A percentile compares a stretch with the other conserved stretches of the same genome.
Evolutionary conservation across 2,797 vertebrate genomes (phyloP).

Genomic region (Loris lydekkerianus): DNA sequence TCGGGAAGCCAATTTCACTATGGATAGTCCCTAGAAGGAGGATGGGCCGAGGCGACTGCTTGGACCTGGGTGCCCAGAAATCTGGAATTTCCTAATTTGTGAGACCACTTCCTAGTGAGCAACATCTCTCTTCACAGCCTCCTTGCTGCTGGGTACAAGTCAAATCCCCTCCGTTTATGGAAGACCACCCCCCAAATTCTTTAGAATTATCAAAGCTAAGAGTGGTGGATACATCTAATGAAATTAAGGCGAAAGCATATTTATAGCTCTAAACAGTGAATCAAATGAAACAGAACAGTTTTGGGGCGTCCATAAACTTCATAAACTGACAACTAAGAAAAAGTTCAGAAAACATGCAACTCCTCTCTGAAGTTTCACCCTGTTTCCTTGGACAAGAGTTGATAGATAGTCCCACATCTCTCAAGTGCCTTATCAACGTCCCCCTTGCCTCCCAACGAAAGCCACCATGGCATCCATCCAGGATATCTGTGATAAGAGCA

Average conservation of each 20-base stretch:
- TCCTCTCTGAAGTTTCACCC: background rate
- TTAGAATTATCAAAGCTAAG: background rate
- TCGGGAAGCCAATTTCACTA: background rate
- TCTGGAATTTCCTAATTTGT: background rate
- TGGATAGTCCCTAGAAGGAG: background rate
- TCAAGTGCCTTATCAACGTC: background rate
- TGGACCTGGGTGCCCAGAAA: background rate
- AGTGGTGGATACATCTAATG: background rate
- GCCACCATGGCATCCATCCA: background rate
- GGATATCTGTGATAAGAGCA: background rate
- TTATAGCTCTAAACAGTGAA: background rate
- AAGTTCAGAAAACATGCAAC: background rate
- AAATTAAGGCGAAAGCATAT: background rate
- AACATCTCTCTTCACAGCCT: background rate
- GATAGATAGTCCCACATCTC: background rate
- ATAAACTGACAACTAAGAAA: background rate
- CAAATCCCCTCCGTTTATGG: background rate
- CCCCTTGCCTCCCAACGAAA: background rate
- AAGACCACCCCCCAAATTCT: background rate
- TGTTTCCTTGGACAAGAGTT: background rate
- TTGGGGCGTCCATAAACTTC: background rate
- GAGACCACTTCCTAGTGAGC: background rate
- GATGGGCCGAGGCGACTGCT: too few species aligned
- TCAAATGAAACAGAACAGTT: background rate
- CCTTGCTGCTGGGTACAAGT: background rate